Evolutionary conservation across 2,797 vertebrate species (phyloP).

Genomic region (Halcyon smyrnensis): DNA sequence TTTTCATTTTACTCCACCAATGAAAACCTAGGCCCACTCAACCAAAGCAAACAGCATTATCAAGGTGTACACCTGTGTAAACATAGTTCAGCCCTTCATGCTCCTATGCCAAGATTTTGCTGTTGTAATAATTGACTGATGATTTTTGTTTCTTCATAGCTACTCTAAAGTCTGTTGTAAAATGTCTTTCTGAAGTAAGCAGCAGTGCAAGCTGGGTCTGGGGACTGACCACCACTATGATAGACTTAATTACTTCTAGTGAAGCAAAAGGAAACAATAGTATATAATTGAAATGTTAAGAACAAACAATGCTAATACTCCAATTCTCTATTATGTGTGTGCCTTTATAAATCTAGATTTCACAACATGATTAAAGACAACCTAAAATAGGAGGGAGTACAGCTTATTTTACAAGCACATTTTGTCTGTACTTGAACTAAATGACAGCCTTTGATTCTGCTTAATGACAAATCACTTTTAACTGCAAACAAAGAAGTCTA

Average conservation of each 20-base stretch:
- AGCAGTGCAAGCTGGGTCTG: not conserved
- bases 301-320: not conserved
- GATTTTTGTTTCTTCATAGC: not conserved
- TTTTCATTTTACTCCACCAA: not conserved
- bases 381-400: not conserved
- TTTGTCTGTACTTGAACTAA: slow-evolving; percentile 40
- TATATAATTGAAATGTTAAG: slow-evolving; percentile 14
- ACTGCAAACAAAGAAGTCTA: slow-evolving; percentile 38
- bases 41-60: not conserved
- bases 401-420: slow-evolving; percentile 6
- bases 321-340: not conserved
- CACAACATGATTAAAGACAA: slow-evolving; percentile 43
- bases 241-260: not conserved
- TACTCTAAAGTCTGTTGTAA: not conserved
- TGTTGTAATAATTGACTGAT: not conserved
- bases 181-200: not conserved
- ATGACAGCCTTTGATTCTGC: slow-evolving; percentile 42
- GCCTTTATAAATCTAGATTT: slow-evolving; percentile 46
- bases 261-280: not conserved
- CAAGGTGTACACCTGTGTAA: slow-evolving; percentile 2
- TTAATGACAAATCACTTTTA: slow-evolving; percentile 59
- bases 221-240: not conserved
- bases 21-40: not conserved
- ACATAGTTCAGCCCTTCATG: not conserved
- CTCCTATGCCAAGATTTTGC: not conserved